Conservation (phyloP, 2,113 vertebrate genomes). For the Pipra filicauda region DNA sequence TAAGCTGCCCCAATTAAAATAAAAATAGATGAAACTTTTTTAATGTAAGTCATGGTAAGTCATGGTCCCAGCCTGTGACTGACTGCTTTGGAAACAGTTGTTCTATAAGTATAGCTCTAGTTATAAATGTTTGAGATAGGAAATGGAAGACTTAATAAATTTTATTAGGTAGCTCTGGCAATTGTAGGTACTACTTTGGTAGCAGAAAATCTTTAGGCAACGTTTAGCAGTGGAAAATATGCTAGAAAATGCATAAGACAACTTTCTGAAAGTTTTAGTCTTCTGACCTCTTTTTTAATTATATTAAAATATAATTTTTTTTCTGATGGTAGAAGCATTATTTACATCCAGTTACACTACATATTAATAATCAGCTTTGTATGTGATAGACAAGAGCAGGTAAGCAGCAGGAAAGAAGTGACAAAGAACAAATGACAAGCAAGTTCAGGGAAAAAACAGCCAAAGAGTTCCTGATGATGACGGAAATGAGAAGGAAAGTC, state of each 20-base stretch:
- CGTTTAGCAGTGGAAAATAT: background rate
- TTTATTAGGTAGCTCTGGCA: background rate
- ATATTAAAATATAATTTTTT: background rate
- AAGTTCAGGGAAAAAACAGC: background rate
- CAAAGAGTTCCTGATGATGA: background rate
- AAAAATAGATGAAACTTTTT: background rate
- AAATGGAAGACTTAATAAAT: background rate
- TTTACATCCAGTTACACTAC: background rate
- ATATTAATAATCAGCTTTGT: background rate
- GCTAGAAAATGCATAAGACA: background rate
- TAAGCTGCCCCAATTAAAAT: background rate
- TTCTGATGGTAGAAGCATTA: background rate
- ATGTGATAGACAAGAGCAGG: background rate
- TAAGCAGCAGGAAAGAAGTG: background rate
- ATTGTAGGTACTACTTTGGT: background rate
- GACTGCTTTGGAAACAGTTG: background rate
- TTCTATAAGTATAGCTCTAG: background rate
- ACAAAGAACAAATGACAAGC: background rate
- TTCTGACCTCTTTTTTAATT: background rate
- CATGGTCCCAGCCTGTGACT: background rate
- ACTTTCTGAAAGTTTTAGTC: background rate
- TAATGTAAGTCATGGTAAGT: background rate
- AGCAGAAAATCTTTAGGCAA: background rate
- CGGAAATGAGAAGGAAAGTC: background rate
- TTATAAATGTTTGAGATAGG: background rate